Base-by-base conservation (phyloP, 2,113 vertebrate genomes). In the Ceyx melanurus region DNA sequence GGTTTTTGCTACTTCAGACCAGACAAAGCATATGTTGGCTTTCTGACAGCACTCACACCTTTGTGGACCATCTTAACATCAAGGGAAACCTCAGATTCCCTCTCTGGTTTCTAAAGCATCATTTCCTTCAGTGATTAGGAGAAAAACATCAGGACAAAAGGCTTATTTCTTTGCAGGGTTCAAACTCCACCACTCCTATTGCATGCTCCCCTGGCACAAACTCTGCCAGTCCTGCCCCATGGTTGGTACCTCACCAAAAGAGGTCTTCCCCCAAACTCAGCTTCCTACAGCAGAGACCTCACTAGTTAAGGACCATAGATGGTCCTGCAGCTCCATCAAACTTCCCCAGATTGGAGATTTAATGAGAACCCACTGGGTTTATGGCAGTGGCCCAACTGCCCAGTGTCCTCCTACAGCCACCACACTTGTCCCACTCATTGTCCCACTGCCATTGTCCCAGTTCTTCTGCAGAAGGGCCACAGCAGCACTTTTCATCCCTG, bases 401-500 rank as follows among this genome's bases (percentile, higher is more conserved):
- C 48, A 19, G 60, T 28, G 5, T 35, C 53, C 37, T 78, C 29
- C 51, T 84, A 43, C 25, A 61, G 31, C 82, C 13, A 2, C 61
- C 58, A 29, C 37, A 51, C 9, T 3, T 82, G 75, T 48, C 73
- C 66, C 53, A 74, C n/a, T 51, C 62, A 65, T 94, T 88, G 93
- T 87, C 76, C 48, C 28, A 5, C n/a, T 9, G 66, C 67, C 86
- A 91, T 95, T 92, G 79, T 95, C 60, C 65, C 8, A 1, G 46
- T 64, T 93, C 54, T 88, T 82, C 54, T 89, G 85, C 93, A 96
- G 90, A 92, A 94, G 53, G 53, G 97, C 88, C 94, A 84, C 89
- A 66, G 74, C 86, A 89, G 92, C 96, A 86, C 94, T 97, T 96
- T 92, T 81, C 82, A 90, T 88, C 89, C 95, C 93, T 89, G 92